Conservation (phyloP, 53 echinoderm and acorn worm species). For the Crossaster papposus region DNA sequence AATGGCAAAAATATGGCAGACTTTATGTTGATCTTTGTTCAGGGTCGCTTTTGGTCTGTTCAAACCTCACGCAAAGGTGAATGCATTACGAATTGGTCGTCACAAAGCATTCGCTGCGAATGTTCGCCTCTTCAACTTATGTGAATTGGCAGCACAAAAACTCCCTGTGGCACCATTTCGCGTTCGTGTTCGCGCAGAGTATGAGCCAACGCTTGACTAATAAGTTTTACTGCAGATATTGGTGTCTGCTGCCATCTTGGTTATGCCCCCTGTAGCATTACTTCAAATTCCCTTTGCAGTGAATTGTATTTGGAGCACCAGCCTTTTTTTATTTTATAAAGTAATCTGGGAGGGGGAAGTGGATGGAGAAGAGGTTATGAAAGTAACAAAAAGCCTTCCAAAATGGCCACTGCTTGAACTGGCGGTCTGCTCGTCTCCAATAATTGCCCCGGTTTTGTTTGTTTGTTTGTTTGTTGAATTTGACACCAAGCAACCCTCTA, state of each 20-base stretch:
- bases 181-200: no score
- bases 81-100: no score
- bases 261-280: not conserved
- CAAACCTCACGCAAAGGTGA: no score
- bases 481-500: constrained; percentile 58
- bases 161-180: no score
- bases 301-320: not conserved
- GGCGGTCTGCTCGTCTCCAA: not conserved
- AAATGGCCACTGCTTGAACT: constrained; percentile 1
- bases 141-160: no score
- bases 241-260: not conserved
- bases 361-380: no score
- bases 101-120: no score
- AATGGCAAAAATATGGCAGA: no score
- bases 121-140: no score
- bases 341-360: no score
- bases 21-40: no score
- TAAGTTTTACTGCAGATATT: not conserved
- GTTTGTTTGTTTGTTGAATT: not conserved
- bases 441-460: not conserved
- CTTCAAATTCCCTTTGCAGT: not conserved
- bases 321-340: not conserved
- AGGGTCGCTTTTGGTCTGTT: no score
- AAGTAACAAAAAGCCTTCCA: not conserved
- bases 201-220: not conserved